phyloP scores from a whole-genome alignment of 2,888 invertebrate genomes.

The Leptura quadrifasciata region DNA sequence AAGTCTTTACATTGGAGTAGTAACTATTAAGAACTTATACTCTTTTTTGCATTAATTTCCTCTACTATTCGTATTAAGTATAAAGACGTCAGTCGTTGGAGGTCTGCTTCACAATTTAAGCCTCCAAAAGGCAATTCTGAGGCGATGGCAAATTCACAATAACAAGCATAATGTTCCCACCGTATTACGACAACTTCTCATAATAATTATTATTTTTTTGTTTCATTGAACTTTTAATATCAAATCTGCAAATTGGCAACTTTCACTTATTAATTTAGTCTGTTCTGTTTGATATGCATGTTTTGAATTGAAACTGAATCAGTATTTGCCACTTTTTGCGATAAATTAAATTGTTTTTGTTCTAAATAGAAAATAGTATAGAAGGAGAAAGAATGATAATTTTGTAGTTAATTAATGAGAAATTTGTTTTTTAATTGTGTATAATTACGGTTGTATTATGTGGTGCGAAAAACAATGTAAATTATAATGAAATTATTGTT shows the following conservation, averaged over 20 bases:
- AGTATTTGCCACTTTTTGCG: conserved; percentile 4
- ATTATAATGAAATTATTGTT: conserved; percentile 19
- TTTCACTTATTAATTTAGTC: background rate
- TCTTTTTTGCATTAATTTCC: too few relatives aligned
- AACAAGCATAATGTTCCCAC: too few relatives aligned
- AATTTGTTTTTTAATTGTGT: conserved; percentile 17
- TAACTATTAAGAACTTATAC: too few relatives aligned
- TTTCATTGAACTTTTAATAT: background rate
- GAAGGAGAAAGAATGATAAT: background rate
- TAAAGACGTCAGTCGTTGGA: too few relatives aligned
- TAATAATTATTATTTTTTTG: background rate
- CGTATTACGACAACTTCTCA: too few relatives aligned
- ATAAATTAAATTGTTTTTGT: conserved; percentile 21
- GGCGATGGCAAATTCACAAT: too few relatives aligned
- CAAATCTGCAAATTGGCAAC: background rate
- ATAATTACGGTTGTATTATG: conserved; percentile 17
- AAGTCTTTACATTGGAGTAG: too few relatives aligned
- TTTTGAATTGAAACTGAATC: background rate
- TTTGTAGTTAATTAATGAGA: conserved; percentile 24
- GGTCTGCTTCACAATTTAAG: too few relatives aligned
- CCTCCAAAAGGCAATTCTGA: too few relatives aligned
- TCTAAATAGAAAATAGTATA: conserved; percentile 12
- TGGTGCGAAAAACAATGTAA: conserved; percentile 16
- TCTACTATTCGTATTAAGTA: too few relatives aligned
- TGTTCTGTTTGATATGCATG: background rate